Evolutionary conservation across 37 sponge, comb jelly and placozoan genomes (phyloP).

Genomic region (Beroe ovata): DNA sequence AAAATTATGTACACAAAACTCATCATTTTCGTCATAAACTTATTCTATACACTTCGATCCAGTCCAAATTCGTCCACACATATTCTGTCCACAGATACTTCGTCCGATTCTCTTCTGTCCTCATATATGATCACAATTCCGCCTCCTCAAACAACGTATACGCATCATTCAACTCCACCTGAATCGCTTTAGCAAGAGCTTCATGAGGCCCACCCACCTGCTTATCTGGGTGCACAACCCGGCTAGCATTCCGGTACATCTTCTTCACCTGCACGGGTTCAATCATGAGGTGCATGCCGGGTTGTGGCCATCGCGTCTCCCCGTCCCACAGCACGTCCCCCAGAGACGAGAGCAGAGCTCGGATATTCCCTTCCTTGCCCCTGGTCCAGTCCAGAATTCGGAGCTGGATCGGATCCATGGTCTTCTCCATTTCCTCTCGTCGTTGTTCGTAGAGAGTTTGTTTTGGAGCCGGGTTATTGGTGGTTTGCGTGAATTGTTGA

Average conservation of each 20-base stretch:
- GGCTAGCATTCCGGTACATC: conserved; percentile 85
- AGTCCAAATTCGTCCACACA: too few species aligned
- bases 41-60: too few species aligned
- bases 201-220: conserved; percentile 72
- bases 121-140: conserved; percentile 15
- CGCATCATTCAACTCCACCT: conserved; percentile 93
- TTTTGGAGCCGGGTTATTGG: background rate
- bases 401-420: conserved; percentile 23
- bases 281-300: conserved; percentile 88
- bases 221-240: conserved; percentile 95
- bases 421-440: conserved; percentile 48
- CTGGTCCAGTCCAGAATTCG: conserved; percentile 87
- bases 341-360: conserved; percentile 86
- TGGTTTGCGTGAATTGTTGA: background rate
- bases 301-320: conserved; percentile 77
- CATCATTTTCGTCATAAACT: too few species aligned
- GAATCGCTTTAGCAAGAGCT: conserved; percentile 86
- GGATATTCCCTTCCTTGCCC: conserved; percentile 86
- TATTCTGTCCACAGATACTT: background rate
- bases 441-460: conserved; percentile 24
- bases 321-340: conserved; percentile 94
- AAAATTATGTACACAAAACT: too few species aligned
- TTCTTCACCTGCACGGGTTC: conserved; percentile 87
- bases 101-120: too few species aligned
- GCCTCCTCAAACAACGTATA: conserved; percentile 83